A percentile compares a stretch with the other conserved stretches of the same genome.
phyloP scores from a whole-genome alignment of 2,113 vertebrate genomes.

The Psettodes erumei region DNA sequence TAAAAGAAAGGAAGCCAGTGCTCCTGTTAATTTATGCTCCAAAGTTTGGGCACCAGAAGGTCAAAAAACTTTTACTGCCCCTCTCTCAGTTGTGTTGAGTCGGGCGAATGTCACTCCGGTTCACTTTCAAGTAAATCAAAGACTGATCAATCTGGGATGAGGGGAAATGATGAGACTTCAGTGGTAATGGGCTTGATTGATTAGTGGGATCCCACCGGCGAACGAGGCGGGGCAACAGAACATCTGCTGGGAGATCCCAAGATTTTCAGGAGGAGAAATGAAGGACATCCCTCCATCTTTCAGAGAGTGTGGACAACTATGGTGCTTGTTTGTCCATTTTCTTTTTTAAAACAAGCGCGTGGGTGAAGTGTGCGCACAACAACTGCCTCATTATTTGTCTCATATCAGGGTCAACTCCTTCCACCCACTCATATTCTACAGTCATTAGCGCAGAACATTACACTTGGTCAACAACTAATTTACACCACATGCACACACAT shows the following conservation, averaged over 20 bases:
- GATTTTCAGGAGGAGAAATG: constrained; percentile 43
- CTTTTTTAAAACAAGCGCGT: constrained; percentile 22
- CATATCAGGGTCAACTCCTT: constrained; percentile 50
- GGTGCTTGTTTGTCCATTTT: neutral
- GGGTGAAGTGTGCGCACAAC: constrained; percentile 43
- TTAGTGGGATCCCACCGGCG: constrained; percentile 42
- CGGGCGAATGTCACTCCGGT: constrained; percentile 40
- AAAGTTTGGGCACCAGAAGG: constrained; percentile 31
- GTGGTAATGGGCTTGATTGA: constrained; percentile 65
- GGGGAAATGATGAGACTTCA: constrained; percentile 46
- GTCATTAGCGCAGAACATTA: constrained; percentile 35
- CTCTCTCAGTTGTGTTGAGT: constrained; percentile 36
- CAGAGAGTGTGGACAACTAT: neutral
- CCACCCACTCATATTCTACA: constrained; percentile 49
- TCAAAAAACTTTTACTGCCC: constrained; percentile 15
- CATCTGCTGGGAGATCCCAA: constrained; percentile 23
- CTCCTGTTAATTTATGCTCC: constrained; percentile 28
- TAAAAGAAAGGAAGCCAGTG: constrained; percentile 3
- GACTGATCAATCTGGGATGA: constrained; percentile 38
- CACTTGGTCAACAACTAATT: constrained; percentile 17
- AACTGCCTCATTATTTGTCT: constrained; percentile 55
- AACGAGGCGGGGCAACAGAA: constrained; percentile 23
- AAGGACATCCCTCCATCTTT: constrained; percentile 55
- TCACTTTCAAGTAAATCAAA: constrained; percentile 60
- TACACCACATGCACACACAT: neutral